Conservation (phyloP, 2,113 vertebrate genomes). For the Platysteira castanea region DNA sequence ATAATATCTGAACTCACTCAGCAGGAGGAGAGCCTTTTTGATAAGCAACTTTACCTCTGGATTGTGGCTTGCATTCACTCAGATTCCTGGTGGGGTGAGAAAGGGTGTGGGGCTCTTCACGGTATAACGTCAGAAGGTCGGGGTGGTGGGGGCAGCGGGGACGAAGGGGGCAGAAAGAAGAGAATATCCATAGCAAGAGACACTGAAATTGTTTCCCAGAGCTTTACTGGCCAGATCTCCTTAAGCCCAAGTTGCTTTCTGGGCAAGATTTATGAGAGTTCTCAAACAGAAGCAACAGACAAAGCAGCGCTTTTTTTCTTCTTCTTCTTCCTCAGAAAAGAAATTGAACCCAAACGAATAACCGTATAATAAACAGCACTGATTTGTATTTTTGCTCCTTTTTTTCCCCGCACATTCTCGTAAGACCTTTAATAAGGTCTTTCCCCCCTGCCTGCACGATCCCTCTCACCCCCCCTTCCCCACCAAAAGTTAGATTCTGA, state of each 20-base stretch:
- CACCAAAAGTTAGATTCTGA: constrained; percentile 63
- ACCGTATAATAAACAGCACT: neutral
- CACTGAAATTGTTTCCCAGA: constrained; percentile 12
- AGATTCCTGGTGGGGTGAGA: constrained; percentile 45
- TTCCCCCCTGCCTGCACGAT: neutral
- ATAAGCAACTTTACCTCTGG: constrained; percentile 45
- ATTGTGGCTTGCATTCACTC: constrained; percentile 23
- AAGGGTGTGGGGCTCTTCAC: constrained; percentile 57
- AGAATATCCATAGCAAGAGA: constrained; percentile 1
- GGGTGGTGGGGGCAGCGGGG: neutral
- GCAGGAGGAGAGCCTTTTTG: neutral
- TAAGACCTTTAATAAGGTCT: neutral
- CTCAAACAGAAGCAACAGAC: constrained; percentile 68
- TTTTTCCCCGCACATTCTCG: neutral
- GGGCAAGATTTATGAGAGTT: constrained; percentile 71
- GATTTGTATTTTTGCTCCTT: neutral
- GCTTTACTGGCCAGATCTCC: neutral
- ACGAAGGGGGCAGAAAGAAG: constrained; percentile 17
- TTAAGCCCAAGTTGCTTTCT: constrained; percentile 59
- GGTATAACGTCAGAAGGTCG: constrained; percentile 20
- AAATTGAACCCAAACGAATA: constrained; percentile 55
- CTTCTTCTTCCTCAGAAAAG: constrained; percentile 11
- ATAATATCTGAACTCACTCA: constrained; percentile 7
- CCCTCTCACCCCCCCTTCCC: neutral
- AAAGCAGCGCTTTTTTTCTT: constrained; percentile 28